Percentiles rank a stretch among this genome's conserved stretches.
phyloP scores from a whole-genome alignment of 1,140 invertebrate species.

The Nymphalis io region DNA sequence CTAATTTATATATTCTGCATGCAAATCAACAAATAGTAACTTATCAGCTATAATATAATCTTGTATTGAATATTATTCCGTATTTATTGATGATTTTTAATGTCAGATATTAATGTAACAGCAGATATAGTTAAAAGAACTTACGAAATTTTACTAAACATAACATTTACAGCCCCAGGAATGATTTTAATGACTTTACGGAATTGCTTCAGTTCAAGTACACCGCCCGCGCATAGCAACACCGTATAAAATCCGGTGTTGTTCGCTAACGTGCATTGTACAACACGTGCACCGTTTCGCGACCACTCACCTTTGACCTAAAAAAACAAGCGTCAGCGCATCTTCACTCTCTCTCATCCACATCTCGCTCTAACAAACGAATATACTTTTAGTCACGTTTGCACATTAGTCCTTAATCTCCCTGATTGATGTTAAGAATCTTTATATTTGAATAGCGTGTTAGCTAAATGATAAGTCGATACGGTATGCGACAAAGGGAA shows the following conservation, averaged over 20 bases:
- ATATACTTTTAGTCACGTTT: conserved; percentile 12
- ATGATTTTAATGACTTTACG: too few relatives aligned
- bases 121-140: too few relatives aligned
- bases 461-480: not conserved
- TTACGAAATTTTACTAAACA: too few relatives aligned
- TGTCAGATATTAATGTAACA: too few relatives aligned
- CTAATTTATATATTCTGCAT: too few relatives aligned
- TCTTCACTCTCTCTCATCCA: conserved; percentile 7
- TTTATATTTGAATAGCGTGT: not conserved
- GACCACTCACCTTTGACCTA: conserved; percentile 46
- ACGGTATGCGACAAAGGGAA: not conserved
- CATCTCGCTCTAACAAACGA: conserved; percentile 11
- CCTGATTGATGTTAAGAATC: conserved; percentile 1
- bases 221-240: not conserved
- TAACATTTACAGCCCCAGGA: too few relatives aligned
- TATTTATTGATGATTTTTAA: too few relatives aligned
- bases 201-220: not conserved
- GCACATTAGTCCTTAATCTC: not conserved
- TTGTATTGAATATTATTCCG: too few relatives aligned
- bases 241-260: not conserved
- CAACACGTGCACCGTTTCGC: conserved; percentile 38
- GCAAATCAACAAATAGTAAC: too few relatives aligned
- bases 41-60: too few relatives aligned
- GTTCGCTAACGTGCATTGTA: not conserved
- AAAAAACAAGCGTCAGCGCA: conserved; percentile 42